Conservation (phyloP, 2,888 invertebrate species). For the Seladonia tumulorum region DNA sequence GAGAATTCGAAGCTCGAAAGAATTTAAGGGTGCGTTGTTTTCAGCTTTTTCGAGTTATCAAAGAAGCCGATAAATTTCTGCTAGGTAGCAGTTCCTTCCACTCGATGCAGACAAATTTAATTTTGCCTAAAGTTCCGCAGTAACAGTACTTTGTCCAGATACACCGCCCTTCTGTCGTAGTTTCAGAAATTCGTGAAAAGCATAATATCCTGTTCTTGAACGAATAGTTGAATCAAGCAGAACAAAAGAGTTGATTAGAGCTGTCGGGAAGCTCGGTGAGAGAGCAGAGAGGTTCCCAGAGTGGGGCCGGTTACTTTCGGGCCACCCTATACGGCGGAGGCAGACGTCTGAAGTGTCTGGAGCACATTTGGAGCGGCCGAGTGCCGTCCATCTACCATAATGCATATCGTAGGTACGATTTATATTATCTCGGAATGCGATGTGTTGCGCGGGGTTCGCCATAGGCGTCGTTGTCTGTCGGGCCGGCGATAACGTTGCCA, state of each 20-base stretch:
- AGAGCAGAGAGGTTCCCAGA: not conserved
- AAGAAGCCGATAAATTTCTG: too few relatives aligned
- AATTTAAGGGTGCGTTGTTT: too few relatives aligned
- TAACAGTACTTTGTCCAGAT: too few relatives aligned
- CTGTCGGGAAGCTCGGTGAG: not conserved
- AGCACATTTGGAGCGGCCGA: conserved; percentile 20
- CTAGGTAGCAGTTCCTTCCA: too few relatives aligned
- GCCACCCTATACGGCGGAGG: conserved; percentile 1
- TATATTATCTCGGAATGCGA: conserved; percentile 37
- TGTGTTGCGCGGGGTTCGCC: conserved; percentile 11
- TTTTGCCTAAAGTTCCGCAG: too few relatives aligned
- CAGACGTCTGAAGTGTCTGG: conserved; percentile 22
- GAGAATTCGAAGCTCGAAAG: too few relatives aligned
- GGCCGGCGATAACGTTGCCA: conserved; percentile 11
- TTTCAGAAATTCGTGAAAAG: too few relatives aligned
- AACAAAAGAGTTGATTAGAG: not conserved
- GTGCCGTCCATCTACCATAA: conserved; percentile 17
- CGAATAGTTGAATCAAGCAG: not conserved
- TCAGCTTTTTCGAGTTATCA: too few relatives aligned
- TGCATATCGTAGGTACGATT: conserved; percentile 33
- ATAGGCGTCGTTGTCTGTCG: conserved; percentile 22
- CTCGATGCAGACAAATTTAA: too few relatives aligned
- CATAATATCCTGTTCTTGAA: not conserved
- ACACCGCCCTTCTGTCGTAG: too few relatives aligned
- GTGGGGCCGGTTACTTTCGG: not conserved